Base-by-base conservation (phyloP, 2,113 vertebrate genomes). In the Python bivittatus region DNA sequence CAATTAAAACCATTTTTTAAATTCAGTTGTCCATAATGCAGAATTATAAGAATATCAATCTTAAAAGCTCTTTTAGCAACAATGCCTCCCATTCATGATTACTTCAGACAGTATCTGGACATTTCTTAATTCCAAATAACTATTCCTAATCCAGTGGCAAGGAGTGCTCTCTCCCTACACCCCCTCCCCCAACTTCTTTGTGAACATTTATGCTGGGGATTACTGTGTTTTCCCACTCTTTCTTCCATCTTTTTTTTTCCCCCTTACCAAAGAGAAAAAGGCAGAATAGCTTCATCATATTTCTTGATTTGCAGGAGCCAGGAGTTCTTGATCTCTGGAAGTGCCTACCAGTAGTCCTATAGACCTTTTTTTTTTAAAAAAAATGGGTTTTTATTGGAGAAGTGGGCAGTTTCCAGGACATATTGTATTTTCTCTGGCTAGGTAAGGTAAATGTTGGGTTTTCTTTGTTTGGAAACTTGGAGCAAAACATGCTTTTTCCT, bases 401-500 rank as follows among this genome's bases (percentile, higher is more conserved):
- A 79, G 17, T 42, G 33, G 33, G 33, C 33, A 79, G 68, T 6
- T 2, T 33, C 68, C 68, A 79, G 17, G 48, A 58, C 29, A 38
- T 52, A 53, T 88, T 20, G 20, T 52, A 58, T 88, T 88, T 84
- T 84, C 57, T 23, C 29, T 88, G 56, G 87, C 68, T 27, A 22
- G 5, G 87, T 38, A 84, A 84, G 17, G 42, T 72, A 60, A 89
- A 57, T 27, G 56, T 52, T 92, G 72, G 58, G 87, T 20, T 92
- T 79, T n/a, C 11, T 92, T 60, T 84, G 42, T 92, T 61, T 89
- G 68, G 57, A 60, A 17, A 48, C 61, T 58, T 61, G 84, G 84
- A 86, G 84, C 57, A 91, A 91, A 86, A 60, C 38, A 85, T 83
- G 27, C 33, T 84, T 88, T 33, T 84, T 84, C 86, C 12, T 68